Base-by-base conservation (phyloP, 2,888 invertebrate genomes). In the Phrixothrix hirtus region DNA sequence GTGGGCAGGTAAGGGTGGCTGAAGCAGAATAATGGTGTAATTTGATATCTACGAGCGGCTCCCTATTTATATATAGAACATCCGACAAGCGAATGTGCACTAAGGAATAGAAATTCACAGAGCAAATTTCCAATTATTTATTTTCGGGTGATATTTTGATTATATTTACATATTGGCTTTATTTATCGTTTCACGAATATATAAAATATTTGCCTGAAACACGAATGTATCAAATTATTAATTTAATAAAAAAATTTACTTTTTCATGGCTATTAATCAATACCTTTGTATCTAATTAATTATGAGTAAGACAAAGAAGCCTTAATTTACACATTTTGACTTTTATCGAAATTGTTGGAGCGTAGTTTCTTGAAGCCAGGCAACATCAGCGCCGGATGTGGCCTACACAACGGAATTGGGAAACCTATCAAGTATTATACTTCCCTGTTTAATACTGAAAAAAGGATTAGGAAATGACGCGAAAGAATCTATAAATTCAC, bases 1-100 rank as follows among this genome's bases (percentile, higher is more conserved):
- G 62, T 57, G 66, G 66, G 62, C 65, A 68, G 67, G 68, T 69
- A 69, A 69, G 69, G 69, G 69, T 69, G 67, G 68, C 62, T 65
- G 66, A 59, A 63, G 65, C 65, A 66, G 69, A 69, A 71, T 71
- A 71, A 71, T 71, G 71, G 71, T 52, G 71, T 70, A 71, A 71
- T 70, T 66, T 63, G 71, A 71, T 71, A 71, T 67, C 66, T 60
- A 62, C 68, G 59, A 69, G 68, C 70, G 68, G 71, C 70, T 69
- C 70, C 69, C 70, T 67, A 68, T 71, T 68, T 69, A 69, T 65
- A 68, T 63, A 65, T 60, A 63, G 64, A 59, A 63, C 66, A 62
- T 65, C 64, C 65, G 63, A 62, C 62, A 58, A 62, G 63, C 59
- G 59, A 60, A 58, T 60, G 50, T 55, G 50, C 56, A 58, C 47